Evolutionary conservation across 2,888 invertebrate species (phyloP).

Genomic region (Mimumesa dahlbomi): DNA sequence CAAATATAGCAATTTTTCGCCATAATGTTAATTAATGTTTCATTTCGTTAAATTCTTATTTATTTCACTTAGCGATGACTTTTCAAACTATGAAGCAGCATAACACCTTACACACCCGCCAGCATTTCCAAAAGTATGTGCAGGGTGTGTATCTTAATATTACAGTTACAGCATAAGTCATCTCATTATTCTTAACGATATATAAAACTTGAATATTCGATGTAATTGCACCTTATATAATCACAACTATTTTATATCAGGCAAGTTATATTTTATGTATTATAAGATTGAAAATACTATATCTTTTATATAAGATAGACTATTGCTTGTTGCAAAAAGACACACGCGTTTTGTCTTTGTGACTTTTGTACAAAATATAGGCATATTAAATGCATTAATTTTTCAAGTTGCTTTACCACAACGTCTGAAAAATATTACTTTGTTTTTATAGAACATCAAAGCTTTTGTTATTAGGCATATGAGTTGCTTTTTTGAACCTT

Average conservation of each 20-base stretch:
- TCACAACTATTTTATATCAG: conserved; percentile 51
- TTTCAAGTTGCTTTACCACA: conserved; percentile 31
- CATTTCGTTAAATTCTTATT: conserved; percentile 29
- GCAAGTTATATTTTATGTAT: conserved; percentile 33
- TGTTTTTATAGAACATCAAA: conserved; percentile 27
- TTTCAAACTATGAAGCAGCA: conserved; percentile 47
- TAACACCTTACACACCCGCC: conserved; percentile 37
- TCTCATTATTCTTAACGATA: conserved; percentile 32
- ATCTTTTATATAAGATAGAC: conserved; percentile 27
- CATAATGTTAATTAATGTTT: conserved; percentile 35
- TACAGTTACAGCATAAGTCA: conserved; percentile 27
- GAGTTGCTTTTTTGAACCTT: conserved; percentile 13
- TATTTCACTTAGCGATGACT: conserved; percentile 26
- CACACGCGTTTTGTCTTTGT: conserved; percentile 41
- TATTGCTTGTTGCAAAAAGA: conserved; percentile 60
- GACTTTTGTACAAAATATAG: conserved; percentile 48
- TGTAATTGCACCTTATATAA: conserved; percentile 55
- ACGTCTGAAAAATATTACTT: conserved; percentile 41
- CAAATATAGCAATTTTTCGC: conserved; percentile 40
- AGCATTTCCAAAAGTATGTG: conserved; percentile 38
- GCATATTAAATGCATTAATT: conserved; percentile 34
- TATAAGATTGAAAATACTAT: conserved; percentile 44
- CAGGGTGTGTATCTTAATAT: conserved; percentile 34
- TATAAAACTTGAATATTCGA: conserved; percentile 53
- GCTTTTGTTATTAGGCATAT: conserved; percentile 2